A percentile compares a stretch with the other conserved stretches of the same genome.
These are phyloP conservation scores for Neolamprologus falcicula DNA, from an alignment of 2,113 vertebrate genomes.

Conservation along the genomic window DNA sequence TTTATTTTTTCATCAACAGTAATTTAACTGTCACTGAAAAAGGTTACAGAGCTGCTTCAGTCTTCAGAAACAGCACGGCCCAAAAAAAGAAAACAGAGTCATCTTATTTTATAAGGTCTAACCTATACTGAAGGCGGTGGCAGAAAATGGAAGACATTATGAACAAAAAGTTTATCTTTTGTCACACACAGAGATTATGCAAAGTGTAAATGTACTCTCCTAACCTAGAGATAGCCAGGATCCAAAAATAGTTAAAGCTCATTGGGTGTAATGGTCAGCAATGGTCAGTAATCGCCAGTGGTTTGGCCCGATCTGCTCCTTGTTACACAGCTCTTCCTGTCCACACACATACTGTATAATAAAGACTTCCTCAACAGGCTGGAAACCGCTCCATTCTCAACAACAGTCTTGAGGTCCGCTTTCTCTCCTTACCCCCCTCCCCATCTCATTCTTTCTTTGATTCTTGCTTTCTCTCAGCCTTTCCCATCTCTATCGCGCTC, in stretches of 20 bases:
- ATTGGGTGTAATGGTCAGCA: slow-evolving; percentile 59
- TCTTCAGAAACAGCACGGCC: background rate
- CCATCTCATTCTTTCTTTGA: slow-evolving; percentile 22
- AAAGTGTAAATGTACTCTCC: slow-evolving; percentile 24
- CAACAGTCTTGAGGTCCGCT: slow-evolving; percentile 18
- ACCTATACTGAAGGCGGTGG: background rate
- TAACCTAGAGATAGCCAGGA: slow-evolving; percentile 32
- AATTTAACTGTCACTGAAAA: background rate
- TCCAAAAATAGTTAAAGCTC: slow-evolving; percentile 49
- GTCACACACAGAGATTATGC: background rate
- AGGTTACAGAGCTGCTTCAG: background rate
- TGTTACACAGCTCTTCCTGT: slow-evolving; percentile 56
- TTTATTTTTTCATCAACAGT: background rate
- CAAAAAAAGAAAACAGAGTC: background rate
- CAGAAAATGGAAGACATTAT: background rate
- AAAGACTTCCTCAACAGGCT: slow-evolving; percentile 58
- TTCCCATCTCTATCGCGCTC: slow-evolving; percentile 21
- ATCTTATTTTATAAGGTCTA: slow-evolving; percentile 21
- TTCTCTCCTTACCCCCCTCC: background rate
- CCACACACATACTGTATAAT: slow-evolving; percentile 55
- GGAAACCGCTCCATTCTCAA: slow-evolving; percentile 41
- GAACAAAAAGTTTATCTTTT: background rate
- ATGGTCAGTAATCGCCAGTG: slow-evolving; percentile 65
- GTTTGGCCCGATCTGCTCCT: slow-evolving; percentile 42
- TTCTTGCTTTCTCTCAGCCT: slow-evolving; percentile 16